Conservation (phyloP, 2,797 vertebrate species). For the Halcyon leucocephala region DNA sequence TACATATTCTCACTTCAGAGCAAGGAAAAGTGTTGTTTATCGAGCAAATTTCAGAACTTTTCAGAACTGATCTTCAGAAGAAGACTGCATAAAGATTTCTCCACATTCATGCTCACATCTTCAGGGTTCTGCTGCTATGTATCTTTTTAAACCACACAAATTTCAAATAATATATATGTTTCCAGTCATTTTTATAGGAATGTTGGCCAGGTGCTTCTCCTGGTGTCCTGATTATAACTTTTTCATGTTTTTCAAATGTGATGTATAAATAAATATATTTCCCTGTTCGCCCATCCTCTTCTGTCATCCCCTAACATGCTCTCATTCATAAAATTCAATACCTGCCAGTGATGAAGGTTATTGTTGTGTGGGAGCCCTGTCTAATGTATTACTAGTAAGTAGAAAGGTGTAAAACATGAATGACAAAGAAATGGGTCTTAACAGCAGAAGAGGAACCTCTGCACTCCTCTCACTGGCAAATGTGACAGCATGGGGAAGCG, state of each 20-base stretch:
- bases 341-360: background rate
- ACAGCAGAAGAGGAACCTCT: background rate
- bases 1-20: background rate
- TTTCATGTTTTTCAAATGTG: background rate
- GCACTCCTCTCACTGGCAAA: background rate
- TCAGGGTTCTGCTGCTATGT: background rate
- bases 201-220: rapidly evolving
- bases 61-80: background rate
- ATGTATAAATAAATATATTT: background rate
- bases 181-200: background rate
- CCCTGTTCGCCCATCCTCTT: background rate
- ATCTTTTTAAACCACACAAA: background rate
- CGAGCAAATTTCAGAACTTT: background rate
- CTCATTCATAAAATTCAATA: background rate
- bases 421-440: background rate
- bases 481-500: rapidly evolving
- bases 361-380: background rate
- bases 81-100: background rate
- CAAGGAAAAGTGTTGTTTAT: background rate
- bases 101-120: background rate
- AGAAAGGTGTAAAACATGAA: background rate
- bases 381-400: rapidly evolving
- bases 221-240: background rate
- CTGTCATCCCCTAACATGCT: background rate
- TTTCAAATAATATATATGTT: background rate